Evolutionary conservation across 2,888 invertebrate species (phyloP).

Genomic region (Charanyca ferruginea): DNA sequence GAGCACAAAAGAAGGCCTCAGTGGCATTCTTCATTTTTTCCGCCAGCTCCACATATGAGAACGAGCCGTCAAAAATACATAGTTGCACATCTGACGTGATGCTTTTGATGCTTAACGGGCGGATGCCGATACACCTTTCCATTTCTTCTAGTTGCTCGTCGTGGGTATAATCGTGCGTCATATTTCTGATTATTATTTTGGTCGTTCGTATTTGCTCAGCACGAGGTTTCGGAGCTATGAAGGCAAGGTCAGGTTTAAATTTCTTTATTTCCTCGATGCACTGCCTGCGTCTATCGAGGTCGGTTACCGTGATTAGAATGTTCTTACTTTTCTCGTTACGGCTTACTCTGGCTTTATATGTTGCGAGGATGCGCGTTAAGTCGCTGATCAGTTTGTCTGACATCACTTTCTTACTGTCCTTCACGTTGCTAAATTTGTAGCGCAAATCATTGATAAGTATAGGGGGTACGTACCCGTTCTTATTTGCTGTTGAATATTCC

Average conservation of each 20-base stretch:
- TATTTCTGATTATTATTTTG: conserved; percentile 2
- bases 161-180: neutral
- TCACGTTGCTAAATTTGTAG: neutral
- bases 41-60: conserved; percentile 1
- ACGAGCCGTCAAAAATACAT: neutral
- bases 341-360: neutral
- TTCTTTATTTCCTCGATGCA: neutral
- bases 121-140: neutral
- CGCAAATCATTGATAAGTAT: conserved; percentile 1
- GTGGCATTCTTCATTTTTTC: conserved; percentile 3
- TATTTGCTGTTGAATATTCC: conserved; percentile 1
- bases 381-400: neutral
- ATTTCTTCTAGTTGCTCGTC: neutral
- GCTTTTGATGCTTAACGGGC: neutral
- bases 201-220: neutral
- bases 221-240: conserved; percentile 1
- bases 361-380: neutral
- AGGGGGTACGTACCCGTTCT: conserved; percentile 1
- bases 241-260: neutral
- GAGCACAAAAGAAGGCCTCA: neutral
- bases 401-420: neutral
- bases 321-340: conserved; percentile 1
- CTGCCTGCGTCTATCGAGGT: neutral
- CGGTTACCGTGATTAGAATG: neutral
- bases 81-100: conserved; percentile 1